Conservation (phyloP, 2,888 invertebrate species). For the Pterostichus madidus region DNA sequence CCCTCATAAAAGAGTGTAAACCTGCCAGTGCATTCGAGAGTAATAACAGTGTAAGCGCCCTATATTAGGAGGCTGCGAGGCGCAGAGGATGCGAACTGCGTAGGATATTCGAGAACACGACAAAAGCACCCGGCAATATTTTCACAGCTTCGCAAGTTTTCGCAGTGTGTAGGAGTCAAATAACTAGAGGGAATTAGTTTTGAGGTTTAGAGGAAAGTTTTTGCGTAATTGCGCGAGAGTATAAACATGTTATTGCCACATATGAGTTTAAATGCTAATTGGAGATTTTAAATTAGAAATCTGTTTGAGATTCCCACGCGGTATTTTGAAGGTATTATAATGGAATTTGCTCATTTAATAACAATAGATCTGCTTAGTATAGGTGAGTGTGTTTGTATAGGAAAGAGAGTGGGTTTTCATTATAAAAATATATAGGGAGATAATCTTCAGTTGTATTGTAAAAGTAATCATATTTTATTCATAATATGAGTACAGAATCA, state of each 20-base stretch:
- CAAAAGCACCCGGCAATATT: conserved; percentile 25
- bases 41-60: conserved; percentile 43
- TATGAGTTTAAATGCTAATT: no score
- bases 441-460: no score
- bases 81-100: not conserved
- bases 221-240: not conserved
- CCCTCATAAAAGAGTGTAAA: conserved; percentile 50
- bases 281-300: no score
- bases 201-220: not conserved
- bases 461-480: no score
- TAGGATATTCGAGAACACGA: not conserved
- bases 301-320: no score
- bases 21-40: conserved; percentile 37
- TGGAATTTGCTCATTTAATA: no score
- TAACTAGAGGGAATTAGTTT: not conserved
- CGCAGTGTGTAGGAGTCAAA: not conserved
- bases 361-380: no score
- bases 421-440: no score
- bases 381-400: no score
- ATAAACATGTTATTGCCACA: not conserved
- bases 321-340: no score
- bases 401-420: no score
- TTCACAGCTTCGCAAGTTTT: not conserved
- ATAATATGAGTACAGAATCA: no score
- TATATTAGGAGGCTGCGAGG: conserved; percentile 21